phyloP scores from a whole-genome alignment of 2,888 invertebrate genomes.

The Amblyteles armatorius region DNA sequence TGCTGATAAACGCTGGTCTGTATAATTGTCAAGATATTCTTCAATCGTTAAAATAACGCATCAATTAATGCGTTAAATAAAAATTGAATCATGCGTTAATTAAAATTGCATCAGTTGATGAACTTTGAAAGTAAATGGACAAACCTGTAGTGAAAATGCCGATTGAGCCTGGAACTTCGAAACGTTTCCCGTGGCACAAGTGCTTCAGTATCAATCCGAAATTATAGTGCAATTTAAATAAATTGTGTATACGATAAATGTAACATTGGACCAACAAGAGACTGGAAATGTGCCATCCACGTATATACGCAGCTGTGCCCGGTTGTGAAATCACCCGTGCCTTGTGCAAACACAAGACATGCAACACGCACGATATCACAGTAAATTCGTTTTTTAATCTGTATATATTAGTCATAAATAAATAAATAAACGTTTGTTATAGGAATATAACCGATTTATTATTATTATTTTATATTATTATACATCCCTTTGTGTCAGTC shows the following conservation, averaged over 20 bases:
- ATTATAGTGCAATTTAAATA: conserved; percentile 70
- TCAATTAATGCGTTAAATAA: no score
- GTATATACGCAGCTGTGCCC: neutral
- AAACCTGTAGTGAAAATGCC: conserved; percentile 41
- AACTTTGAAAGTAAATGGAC: conserved; percentile 75
- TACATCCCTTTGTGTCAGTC: no score
- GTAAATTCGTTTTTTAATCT: neutral
- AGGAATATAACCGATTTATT: no score
- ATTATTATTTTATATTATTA: no score
- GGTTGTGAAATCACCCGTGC: neutral
- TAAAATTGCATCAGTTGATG: conserved; percentile 67
- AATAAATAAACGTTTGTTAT: no score
- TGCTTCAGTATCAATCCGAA: conserved; percentile 81
- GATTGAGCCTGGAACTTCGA: conserved; percentile 57
- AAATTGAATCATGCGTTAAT: no score
- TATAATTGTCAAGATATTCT: no score
- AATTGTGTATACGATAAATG: conserved; percentile 36
- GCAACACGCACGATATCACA: neutral
- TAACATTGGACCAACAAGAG: conserved; percentile 35
- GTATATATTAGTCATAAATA: no score
- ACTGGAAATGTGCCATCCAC: conserved; percentile 13
- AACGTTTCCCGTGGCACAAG: conserved; percentile 78
- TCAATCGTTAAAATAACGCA: no score
- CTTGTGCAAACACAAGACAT: neutral
- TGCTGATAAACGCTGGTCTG: no score